These are phyloP conservation scores for Meriones unguiculatus DNA, from an alignment of 2,113 vertebrate genomes.

Conservation along the genomic window DNA sequence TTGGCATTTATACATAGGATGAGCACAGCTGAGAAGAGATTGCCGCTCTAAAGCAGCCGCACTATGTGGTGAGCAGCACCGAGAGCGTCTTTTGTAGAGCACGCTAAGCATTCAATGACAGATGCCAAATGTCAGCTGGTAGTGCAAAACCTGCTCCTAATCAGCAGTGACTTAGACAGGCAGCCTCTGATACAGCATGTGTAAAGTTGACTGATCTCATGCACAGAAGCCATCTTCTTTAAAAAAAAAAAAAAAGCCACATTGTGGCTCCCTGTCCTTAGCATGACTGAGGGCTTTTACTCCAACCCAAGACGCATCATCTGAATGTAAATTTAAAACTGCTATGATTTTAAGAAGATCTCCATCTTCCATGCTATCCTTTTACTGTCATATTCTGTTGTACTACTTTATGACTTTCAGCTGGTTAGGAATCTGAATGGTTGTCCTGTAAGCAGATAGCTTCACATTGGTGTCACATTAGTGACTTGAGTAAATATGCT, in stretches of 20 bases:
- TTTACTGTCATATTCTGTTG: not conserved
- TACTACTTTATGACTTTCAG: not conserved
- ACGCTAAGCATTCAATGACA: not conserved
- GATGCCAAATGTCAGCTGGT: conserved; percentile 14
- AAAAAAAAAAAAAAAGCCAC: not conserved
- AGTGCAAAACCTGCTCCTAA: conserved; percentile 15
- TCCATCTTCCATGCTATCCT: not conserved
- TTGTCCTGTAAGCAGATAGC: conserved; percentile 19
- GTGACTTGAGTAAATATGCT: not conserved
- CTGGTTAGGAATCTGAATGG: not conserved
- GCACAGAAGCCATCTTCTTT: conserved; percentile 25
- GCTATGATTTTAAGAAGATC: not conserved
- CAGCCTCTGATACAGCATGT: not conserved
- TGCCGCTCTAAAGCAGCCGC: not conserved
- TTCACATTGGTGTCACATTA: not conserved
- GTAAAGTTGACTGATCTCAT: not conserved
- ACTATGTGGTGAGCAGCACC: not conserved
- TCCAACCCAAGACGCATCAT: conserved; percentile 24
- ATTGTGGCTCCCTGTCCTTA: not conserved
- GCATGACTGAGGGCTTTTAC: not conserved
- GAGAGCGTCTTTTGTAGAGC: not conserved
- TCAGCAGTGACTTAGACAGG: conserved; percentile 6
- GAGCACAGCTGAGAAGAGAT: not conserved
- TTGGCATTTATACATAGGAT: not conserved
- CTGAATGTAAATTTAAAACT: conserved; percentile 31